These are phyloP conservation scores for Hermaeophaga mercurialis DNA, from an alignment of 2,888 invertebrate genomes.

Conservation along the genomic window DNA sequence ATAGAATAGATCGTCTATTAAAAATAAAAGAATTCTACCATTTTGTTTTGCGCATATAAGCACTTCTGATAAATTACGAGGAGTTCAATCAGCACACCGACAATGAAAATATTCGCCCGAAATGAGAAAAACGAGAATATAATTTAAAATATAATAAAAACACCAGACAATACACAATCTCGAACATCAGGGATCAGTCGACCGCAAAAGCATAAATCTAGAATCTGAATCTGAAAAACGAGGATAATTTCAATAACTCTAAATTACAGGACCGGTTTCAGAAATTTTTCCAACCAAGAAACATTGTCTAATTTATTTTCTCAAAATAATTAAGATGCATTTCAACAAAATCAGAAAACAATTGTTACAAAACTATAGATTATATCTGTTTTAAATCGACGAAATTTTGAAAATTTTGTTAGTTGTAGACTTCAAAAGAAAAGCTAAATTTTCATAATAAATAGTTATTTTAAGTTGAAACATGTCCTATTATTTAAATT, in stretches of 20 bases:
- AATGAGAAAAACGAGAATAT: constrained; percentile 27
- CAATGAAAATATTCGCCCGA: constrained; percentile 28
- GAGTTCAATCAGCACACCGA: constrained; percentile 23
- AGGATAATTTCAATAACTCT: constrained; percentile 50
- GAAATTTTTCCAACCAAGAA: constrained; percentile 25
- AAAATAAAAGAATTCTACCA: too few species aligned
- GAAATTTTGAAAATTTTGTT: too few species aligned
- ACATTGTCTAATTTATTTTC: too few species aligned
- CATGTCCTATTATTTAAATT: too few species aligned
- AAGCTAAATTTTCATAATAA: too few species aligned
- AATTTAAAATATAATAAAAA: constrained; percentile 34
- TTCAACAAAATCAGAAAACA: too few species aligned
- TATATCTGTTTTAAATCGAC: too few species aligned
- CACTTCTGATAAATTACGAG: constrained; percentile 22
- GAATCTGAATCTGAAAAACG: constrained; percentile 47
- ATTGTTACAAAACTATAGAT: too few species aligned
- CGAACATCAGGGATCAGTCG: constrained; percentile 33
- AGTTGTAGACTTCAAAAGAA: too few species aligned
- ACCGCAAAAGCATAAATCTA: constrained; percentile 48
- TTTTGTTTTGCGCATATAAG: constrained; percentile 5
- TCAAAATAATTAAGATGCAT: too few species aligned
- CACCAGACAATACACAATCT: constrained; percentile 34
- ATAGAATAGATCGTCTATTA: too few species aligned
- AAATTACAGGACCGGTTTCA: constrained; percentile 12
- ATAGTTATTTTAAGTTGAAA: too few species aligned